Conservation (phyloP, 2,797 vertebrate species). For the Rhinella marina region DNA sequence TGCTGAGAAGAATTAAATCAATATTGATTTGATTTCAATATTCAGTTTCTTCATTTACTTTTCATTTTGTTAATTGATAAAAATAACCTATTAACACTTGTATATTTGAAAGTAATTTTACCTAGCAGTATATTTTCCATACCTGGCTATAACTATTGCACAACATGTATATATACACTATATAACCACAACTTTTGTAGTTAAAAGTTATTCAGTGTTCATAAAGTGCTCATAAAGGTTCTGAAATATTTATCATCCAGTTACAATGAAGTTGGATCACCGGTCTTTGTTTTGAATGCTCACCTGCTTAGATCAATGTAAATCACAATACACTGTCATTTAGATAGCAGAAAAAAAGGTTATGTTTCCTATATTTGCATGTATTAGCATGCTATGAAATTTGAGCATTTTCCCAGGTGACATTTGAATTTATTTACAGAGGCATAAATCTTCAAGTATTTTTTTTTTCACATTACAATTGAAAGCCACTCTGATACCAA, state of each 20-base stretch:
- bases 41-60: too few species aligned
- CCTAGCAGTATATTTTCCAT: too few species aligned
- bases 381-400: constrained; percentile 45
- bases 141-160: too few species aligned
- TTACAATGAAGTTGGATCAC: constrained; percentile 13
- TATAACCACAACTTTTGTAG: not conserved
- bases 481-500: not conserved
- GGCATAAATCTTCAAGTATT: constrained; percentile 32
- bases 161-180: too few species aligned
- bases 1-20: too few species aligned
- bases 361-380: constrained; percentile 39
- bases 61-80: too few species aligned
- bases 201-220: not conserved
- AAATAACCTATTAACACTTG: too few species aligned
- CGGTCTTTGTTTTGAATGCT: constrained; percentile 37
- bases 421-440: constrained; percentile 21
- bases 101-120: too few species aligned
- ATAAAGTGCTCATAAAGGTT: constrained; percentile 25
- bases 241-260: constrained; percentile 12
- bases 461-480: not conserved
- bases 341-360: constrained; percentile 18
- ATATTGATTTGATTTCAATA: too few species aligned
- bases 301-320: constrained; percentile 41
- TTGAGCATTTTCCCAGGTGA: constrained; percentile 22
- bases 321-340: constrained; percentile 48